Evolutionary conservation across 1,140 invertebrate species (phyloP), one percentile per base, ranked within the genome.

Genomic region (Telenomus remus): DNA sequence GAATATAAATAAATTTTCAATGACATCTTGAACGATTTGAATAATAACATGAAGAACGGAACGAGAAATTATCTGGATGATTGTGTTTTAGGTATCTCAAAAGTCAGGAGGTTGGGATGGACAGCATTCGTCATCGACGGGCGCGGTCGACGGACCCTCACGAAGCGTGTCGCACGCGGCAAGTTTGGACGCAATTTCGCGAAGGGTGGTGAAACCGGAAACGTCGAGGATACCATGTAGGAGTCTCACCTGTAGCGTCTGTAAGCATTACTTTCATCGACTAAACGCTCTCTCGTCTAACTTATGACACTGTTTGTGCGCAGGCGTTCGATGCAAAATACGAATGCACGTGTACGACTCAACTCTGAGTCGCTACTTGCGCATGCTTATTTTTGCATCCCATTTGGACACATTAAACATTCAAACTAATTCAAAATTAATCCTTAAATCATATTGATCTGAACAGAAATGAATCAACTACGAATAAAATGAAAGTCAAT

Each of bases 111-210:
- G 85, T 7, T 88, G 86, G 85, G 86, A 88, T 7, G 84, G 84
- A 4, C 69, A 66, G 12, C 85, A 85, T 46, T 85, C 85, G 5
- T 82, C 85, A 19, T 82, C 83, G 19, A 81, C 79, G 11, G 82
- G 82, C 0, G 82, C 59, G 51, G 82, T 80, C 47, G 85, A 86
- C 11, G 84, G 84, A 9, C 83, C 85, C 0, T 87, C 85, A 7
- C 80, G 85, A 13, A 88, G 85, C 63, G 87, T 89, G 0, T 87
- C 90, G 8, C 90, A 91, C 56, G 90, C 90, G 6, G 89, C 90
- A 16, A 90, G 89, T 78, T 76, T 91, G 70, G 90, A 91, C 76
- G 89, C 90, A 35, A 90, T 90, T 66, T 89, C 90, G 27, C 86
- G 84, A 68, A 82, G 88, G 55, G 82, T 84, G 81, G 86, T 87